Percentiles rank a stretch among this genome's conserved stretches.
phyloP scores from a whole-genome alignment of 2,113 vertebrate species.

The Albula goreensis region DNA sequence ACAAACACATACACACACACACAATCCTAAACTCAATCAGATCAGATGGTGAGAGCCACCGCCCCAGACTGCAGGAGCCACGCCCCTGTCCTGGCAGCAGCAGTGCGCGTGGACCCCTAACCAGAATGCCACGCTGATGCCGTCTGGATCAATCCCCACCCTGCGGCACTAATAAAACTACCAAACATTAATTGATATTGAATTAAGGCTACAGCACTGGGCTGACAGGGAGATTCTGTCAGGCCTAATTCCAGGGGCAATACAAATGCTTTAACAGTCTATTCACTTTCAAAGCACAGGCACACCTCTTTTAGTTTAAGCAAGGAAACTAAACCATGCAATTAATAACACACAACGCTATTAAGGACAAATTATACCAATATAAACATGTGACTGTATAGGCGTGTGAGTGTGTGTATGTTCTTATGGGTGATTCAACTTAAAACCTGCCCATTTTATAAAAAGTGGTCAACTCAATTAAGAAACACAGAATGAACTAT shows the following conservation, averaged over 20 bases:
- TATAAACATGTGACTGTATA: background rate
- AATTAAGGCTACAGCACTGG: background rate
- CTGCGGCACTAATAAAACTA: background rate
- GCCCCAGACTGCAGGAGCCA: constrained; percentile 8
- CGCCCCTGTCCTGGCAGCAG: background rate
- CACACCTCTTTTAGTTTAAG: too few species aligned
- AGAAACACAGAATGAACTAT: background rate
- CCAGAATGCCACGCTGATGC: background rate
- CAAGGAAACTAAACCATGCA: background rate
- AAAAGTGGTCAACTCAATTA: too few species aligned
- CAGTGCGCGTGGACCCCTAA: background rate
- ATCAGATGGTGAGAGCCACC: background rate
- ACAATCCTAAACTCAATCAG: too few species aligned
- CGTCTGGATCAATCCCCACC: too few species aligned
- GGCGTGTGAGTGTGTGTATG: background rate
- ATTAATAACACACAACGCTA: background rate
- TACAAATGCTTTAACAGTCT: background rate
- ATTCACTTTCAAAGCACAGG: too few species aligned
- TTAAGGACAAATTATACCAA: background rate
- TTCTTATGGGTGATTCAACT: background rate
- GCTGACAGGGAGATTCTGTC: background rate
- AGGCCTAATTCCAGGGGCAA: background rate
- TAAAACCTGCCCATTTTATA: background rate
- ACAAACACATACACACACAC: too few species aligned
- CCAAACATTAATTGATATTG: background rate